Evolutionary conservation across 1,140 invertebrate genomes (phyloP), one percentile per base, ranked within the genome.

Genomic region (Drosophila oshimai): DNA sequence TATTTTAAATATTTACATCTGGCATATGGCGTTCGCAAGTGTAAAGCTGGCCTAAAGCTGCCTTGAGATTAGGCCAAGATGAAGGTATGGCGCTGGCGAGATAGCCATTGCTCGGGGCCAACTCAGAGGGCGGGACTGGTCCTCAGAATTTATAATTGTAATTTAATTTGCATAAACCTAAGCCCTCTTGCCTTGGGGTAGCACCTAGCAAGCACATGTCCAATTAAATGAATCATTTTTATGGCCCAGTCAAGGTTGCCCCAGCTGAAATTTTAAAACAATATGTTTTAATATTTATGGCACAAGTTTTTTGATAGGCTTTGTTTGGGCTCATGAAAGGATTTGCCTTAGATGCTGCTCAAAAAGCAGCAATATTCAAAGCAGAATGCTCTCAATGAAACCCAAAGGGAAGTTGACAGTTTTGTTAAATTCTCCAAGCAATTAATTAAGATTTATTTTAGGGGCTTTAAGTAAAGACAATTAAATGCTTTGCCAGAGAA

Each of bases 141-240:
- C 36, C 72, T 80, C 50, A 55, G 81, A 75, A 87, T 76, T 86
- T 80, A 54, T 86, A 86, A 86, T 86, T 86, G 67, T 76, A 62
- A 87, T 87, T 80, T 87, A 75, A 87, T 86, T 86, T 86, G 75
- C 81, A 86, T 86, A 86, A 42, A 68, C 80, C 76, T 65, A 71
- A 65, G 72, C 15, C 42, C 6, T 58, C 34, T 29, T 33, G 51
- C 22, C 53, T 37, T 37, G 53, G 41, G 37, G 18, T 47, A 15
- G 39, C 36, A 22, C 13, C 55, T 24, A 22, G 29, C 26, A 31
- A 34, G 64, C 64, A 67, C 58, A 74, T 86, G 75, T 84, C 64
- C 45, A 60, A 54, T 42, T 45, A 67, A 54, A 83, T 84, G 70
- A 67, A 79, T 74, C 54, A 79, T 62, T 86, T 86, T 86, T 72